Evolutionary conservation across 2,113 vertebrate genomes (phyloP).

Genomic region (Opisthocomus hoazin): DNA sequence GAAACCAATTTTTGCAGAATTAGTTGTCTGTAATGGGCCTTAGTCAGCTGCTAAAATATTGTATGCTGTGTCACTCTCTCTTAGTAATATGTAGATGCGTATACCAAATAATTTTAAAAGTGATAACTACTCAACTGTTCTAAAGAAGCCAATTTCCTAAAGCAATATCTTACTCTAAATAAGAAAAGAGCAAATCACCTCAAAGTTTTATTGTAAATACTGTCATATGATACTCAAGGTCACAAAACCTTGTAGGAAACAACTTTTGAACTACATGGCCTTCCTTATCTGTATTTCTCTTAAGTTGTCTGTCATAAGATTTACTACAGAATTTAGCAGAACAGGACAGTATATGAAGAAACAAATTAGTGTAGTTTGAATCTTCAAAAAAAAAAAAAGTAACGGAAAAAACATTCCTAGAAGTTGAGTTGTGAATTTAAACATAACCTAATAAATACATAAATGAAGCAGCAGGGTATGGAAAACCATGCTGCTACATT

Average conservation of each 20-base stretch:
- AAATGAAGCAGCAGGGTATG: background rate
- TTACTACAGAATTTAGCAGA: background rate
- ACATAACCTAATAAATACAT: background rate
- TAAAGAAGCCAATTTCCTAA: background rate
- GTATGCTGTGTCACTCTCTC: background rate
- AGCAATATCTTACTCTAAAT: background rate
- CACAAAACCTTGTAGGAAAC: background rate
- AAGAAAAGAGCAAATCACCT: background rate
- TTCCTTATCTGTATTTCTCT: background rate
- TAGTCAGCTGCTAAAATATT: background rate
- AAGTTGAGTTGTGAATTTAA: background rate
- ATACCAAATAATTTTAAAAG: background rate
- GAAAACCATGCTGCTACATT: background rate
- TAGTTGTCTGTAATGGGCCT: background rate
- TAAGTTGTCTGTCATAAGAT: background rate
- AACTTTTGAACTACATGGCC: background rate
- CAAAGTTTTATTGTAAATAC: background rate
- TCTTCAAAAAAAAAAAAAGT: background rate
- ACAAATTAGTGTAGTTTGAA: background rate
- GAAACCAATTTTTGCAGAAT: background rate
- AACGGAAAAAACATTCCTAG: background rate
- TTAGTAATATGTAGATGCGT: background rate
- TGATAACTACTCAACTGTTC: background rate
- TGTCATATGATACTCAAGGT: background rate
- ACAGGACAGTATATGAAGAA: background rate